Evolutionary conservation across 2,113 vertebrate species (phyloP).

Genomic region (Petaurus breviceps): DNA sequence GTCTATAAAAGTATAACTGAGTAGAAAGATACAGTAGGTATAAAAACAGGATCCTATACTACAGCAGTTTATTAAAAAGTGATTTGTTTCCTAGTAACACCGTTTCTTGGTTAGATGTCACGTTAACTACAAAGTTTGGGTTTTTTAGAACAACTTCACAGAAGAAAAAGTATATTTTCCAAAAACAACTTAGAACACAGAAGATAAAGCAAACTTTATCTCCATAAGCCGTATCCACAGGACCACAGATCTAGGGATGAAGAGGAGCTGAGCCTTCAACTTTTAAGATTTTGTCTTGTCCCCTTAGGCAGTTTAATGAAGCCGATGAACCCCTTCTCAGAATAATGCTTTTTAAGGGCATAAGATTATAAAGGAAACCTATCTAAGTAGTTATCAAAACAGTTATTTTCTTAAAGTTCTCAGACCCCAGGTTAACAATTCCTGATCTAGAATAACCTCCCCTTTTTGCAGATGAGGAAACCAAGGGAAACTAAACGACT

Average conservation of each 20-base stretch:
- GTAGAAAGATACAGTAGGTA: conserved; percentile 34
- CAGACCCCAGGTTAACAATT: not conserved
- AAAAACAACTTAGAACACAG: conserved; percentile 49
- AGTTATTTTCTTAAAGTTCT: not conserved
- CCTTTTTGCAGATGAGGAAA: not conserved
- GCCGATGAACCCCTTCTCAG: not conserved
- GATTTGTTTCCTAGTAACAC: not conserved
- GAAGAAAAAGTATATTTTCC: conserved; percentile 34
- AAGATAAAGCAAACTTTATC: conserved; percentile 43
- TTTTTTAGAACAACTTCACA: not conserved
- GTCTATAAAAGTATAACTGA: not conserved
- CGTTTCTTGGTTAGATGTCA: not conserved
- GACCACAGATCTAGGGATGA: not conserved
- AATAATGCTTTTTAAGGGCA: not conserved
- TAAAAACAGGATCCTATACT: not conserved
- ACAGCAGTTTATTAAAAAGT: conserved; percentile 8
- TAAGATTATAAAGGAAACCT: not conserved
- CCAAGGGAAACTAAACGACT: not conserved
- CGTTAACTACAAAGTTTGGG: not conserved
- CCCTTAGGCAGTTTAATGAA: not conserved
- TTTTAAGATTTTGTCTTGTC: not conserved
- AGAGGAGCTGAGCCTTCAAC: not conserved
- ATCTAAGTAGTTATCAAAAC: not conserved
- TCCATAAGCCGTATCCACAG: not conserved
- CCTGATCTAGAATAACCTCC: not conserved